phyloP scores from a whole-genome alignment of 2,888 invertebrate species.

The Aleiodes testaceus region DNA sequence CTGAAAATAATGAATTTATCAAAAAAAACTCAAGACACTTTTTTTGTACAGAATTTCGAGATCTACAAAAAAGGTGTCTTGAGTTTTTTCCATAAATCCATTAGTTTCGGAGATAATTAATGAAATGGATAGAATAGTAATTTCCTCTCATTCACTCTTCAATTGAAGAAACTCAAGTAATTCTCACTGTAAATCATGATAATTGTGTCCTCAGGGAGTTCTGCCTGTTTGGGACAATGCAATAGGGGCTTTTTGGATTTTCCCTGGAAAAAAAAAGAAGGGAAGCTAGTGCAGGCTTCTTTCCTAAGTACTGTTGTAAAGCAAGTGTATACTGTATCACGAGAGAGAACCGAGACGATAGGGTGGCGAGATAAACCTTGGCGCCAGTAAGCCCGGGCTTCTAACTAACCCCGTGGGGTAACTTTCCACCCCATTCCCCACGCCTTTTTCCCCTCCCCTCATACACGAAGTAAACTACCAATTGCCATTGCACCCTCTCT shows the following conservation, averaged over 20 bases:
- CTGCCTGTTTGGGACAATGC: conserved; percentile 47
- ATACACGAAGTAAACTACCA: no score
- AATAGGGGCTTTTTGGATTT: neutral
- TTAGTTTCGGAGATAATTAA: no score
- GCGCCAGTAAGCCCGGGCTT: conserved; percentile 59
- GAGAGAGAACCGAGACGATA: conserved; percentile 55
- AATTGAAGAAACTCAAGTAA: conserved; percentile 51
- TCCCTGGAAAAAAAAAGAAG: neutral
- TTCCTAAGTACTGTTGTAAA: conserved; percentile 9
- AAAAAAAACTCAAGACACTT: no score
- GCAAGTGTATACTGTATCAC: conserved; percentile 34
- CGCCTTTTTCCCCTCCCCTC: neutral
- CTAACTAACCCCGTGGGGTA: conserved; percentile 15
- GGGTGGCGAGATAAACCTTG: conserved; percentile 62
- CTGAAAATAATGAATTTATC: no score
- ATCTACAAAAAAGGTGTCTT: no score
- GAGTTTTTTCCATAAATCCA: no score
- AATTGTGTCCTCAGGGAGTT: conserved; percentile 65
- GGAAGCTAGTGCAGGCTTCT: conserved; percentile 3
- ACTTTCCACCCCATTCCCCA: conserved; percentile 32
- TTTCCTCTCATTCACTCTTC: conserved; percentile 20
- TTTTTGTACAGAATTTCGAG: no score
- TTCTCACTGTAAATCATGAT: conserved; percentile 66
- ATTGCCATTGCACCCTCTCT: no score
- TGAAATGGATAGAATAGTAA: conserved; percentile 23